Conservation (phyloP, 2,113 vertebrate species). For the Malurus cyaneus region DNA sequence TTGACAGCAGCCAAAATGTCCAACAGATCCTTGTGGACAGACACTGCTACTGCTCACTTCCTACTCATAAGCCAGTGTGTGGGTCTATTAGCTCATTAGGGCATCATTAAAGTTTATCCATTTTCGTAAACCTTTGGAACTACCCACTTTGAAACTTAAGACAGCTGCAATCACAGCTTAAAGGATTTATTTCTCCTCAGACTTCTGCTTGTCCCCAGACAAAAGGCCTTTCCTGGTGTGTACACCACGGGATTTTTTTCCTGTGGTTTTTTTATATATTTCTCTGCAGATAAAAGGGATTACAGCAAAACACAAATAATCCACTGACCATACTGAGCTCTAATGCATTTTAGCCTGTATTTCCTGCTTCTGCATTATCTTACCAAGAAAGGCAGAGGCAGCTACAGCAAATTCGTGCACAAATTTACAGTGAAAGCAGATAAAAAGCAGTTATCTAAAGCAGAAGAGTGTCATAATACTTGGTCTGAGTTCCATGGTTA, state of each 20-base stretch:
- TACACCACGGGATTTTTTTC: background rate
- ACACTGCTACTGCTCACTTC: background rate
- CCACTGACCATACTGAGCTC: background rate
- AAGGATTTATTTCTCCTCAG: background rate
- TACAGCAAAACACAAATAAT: background rate
- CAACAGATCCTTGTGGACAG: background rate
- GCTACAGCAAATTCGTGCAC: background rate
- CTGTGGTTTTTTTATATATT: background rate
- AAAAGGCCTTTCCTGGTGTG: background rate
- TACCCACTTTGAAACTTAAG: background rate
- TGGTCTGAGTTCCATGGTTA: background rate
- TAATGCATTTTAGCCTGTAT: background rate
- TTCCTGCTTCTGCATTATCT: background rate
- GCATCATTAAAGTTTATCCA: background rate
- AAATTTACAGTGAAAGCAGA: background rate
- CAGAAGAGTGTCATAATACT: background rate
- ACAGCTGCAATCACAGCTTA: background rate
- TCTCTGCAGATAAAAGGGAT: conserved; percentile 6
- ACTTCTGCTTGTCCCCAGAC: background rate
- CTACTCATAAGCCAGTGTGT: background rate
- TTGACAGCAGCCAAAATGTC: background rate
- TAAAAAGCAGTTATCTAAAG: background rate
- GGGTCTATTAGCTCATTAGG: background rate
- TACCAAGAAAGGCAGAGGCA: background rate
- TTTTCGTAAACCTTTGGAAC: conserved; percentile 5